phyloP scores from a whole-genome alignment of 2,888 invertebrate species.

The Xestia xanthographa region DNA sequence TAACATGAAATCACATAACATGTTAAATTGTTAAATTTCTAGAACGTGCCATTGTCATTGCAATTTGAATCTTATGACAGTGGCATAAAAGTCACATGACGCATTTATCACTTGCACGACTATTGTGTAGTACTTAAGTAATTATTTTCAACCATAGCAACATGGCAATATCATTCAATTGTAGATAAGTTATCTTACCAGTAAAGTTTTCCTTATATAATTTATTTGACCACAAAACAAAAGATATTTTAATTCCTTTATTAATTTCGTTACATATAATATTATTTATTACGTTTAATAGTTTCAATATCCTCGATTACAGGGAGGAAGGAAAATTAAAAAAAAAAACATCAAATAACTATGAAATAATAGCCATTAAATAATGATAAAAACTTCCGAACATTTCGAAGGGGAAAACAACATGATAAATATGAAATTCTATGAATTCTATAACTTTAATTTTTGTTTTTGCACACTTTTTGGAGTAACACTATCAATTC shows the following conservation, averaged over 20 bases:
- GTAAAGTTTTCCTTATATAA: slow-evolving; percentile 2
- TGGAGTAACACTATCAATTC: too few species aligned
- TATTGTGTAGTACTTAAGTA: neutral
- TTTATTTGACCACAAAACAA: slow-evolving; percentile 50
- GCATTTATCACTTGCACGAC: neutral
- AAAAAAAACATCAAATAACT: neutral
- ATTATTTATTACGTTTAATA: neutral
- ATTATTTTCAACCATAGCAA: slow-evolving; percentile 41
- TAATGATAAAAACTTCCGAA: neutral
- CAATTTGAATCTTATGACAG: neutral
- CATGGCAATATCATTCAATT: slow-evolving; percentile 20
- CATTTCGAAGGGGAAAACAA: neutral
- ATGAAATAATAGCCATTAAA: neutral
- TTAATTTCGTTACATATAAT: too few species aligned
- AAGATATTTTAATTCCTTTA: neutral
- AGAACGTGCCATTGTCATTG: neutral
- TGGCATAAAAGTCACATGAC: neutral
- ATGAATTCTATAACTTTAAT: neutral
- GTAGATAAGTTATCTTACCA: slow-evolving; percentile 11
- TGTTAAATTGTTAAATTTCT: neutral
- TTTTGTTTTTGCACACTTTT: neutral
- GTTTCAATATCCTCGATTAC: neutral
- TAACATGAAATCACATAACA: neutral
- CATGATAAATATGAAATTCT: neutral
- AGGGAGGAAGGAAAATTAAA: neutral